These are phyloP conservation scores for Danionella dracula DNA, from an alignment of 2,797 vertebrate genomes.

Conservation along the genomic window DNA sequence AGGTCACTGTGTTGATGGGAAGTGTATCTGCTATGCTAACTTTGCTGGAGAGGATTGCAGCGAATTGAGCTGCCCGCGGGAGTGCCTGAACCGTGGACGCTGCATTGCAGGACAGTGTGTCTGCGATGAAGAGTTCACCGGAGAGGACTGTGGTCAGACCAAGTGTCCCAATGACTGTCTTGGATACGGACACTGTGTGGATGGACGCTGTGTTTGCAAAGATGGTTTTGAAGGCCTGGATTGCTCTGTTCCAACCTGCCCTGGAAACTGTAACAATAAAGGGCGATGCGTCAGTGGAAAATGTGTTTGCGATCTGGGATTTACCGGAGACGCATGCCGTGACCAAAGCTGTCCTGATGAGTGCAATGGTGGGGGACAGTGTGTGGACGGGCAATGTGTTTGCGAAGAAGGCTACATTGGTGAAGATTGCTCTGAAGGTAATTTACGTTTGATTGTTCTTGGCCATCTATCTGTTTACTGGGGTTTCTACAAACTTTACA, in stretches of 20 bases:
- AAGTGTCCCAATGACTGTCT: slow-evolving; percentile 79
- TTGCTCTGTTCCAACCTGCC: slow-evolving; percentile 74
- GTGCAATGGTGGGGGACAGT: slow-evolving; percentile 68
- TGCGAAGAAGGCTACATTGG: slow-evolving; percentile 81
- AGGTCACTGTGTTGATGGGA: slow-evolving; percentile 73
- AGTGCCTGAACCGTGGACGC: slow-evolving; percentile 72
- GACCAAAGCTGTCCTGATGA: slow-evolving; percentile 70
- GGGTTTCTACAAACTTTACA: no score
- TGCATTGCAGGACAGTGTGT: slow-evolving; percentile 78
- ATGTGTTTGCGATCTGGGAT: slow-evolving; percentile 76
- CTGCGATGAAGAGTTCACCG: slow-evolving; percentile 77
- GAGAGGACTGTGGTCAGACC: slow-evolving; percentile 74
- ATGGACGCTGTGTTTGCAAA: slow-evolving; percentile 63
- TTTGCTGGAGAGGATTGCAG: slow-evolving; percentile 75
- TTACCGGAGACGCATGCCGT: slow-evolving; percentile 72
- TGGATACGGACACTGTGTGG: slow-evolving; percentile 65
- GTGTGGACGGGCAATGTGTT: slow-evolving; percentile 61
- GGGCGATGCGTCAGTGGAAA: slow-evolving; percentile 77
- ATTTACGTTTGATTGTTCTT: not conserved
- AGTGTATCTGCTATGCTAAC: slow-evolving; percentile 70
- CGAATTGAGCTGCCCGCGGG: slow-evolving; percentile 73
- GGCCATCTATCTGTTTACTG: no score
- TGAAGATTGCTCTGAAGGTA: slow-evolving; percentile 78
- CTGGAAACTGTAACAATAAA: slow-evolving; percentile 68
- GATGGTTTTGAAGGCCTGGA: slow-evolving; percentile 77